Evolutionary conservation across 1,140 invertebrate species (phyloP).

Genomic region (Arion vulgaris): DNA sequence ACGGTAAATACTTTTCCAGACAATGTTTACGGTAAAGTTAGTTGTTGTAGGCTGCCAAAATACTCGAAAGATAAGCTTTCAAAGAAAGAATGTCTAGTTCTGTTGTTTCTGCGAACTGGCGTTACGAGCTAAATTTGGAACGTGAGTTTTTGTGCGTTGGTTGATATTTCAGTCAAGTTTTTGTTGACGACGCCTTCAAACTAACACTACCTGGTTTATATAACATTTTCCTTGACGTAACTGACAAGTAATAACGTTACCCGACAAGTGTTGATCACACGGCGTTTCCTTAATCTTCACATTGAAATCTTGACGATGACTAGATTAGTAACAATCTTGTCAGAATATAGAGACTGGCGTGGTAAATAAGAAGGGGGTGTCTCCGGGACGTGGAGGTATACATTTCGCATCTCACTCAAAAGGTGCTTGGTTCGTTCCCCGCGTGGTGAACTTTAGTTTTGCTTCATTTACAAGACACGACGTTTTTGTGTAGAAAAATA

Average conservation of each 20-base stretch:
- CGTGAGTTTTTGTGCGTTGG: neutral
- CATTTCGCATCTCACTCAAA: no score
- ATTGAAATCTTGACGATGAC: neutral
- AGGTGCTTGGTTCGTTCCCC: no score
- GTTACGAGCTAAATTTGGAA: neutral
- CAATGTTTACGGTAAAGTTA: neutral
- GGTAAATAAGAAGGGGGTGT: no score
- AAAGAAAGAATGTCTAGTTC: neutral
- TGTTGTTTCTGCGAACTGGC: neutral
- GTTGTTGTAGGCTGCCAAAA: neutral
- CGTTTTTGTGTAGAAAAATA: no score
- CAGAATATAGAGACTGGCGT: neutral
- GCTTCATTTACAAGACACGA: no score
- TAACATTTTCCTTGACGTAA: neutral
- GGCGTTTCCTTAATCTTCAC: neutral
- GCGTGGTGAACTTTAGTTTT: no score
- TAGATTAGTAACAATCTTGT: neutral
- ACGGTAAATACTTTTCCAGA: neutral
- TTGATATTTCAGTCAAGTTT: neutral
- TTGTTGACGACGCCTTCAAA: no score
- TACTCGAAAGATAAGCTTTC: conserved; percentile 4
- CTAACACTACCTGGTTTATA: neutral
- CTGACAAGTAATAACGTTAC: neutral
- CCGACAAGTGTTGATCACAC: neutral
- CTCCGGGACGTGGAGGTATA: no score